Percentiles rank a stretch among this genome's conserved stretches.
Conservation (phyloP, 2,888 invertebrate genomes). For the Drosophila ezoana region DNA sequence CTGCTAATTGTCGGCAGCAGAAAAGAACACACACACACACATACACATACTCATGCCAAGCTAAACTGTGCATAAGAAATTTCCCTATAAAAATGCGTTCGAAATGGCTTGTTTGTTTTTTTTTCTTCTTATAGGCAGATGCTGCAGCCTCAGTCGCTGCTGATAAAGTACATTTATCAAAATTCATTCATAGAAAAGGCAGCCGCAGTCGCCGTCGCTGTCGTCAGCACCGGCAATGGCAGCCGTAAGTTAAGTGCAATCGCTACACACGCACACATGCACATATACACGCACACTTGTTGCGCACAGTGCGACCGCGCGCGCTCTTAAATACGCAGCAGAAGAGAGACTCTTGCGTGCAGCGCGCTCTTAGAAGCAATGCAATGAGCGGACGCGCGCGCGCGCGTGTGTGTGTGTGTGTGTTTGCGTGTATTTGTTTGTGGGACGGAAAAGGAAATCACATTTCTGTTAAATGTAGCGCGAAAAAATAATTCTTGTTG, state of each 20-base stretch:
- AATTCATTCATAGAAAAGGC: slow-evolving; percentile 76
- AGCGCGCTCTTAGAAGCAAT: neutral
- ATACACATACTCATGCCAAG: slow-evolving; percentile 1
- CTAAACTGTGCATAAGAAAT: slow-evolving; percentile 43
- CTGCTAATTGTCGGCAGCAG: slow-evolving; percentile 76
- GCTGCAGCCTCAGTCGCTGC: slow-evolving; percentile 42
- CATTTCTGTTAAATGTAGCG: slow-evolving; percentile 51
- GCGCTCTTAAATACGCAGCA: slow-evolving; percentile 40
- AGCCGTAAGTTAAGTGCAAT: slow-evolving; percentile 46
- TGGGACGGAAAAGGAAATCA: slow-evolving; percentile 75
- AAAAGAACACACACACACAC: slow-evolving; percentile 44
- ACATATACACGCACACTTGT: slow-evolving; percentile 29
- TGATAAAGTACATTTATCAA: slow-evolving; percentile 80
- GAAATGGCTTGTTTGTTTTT: slow-evolving; percentile 36
- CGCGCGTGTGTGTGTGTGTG: neutral
- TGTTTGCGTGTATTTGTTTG: slow-evolving; percentile 18
- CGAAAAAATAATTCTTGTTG: slow-evolving; percentile 33
- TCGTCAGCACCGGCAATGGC: slow-evolving; percentile 41
- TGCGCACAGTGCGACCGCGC: slow-evolving; percentile 34
- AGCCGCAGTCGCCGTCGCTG: slow-evolving; percentile 27
- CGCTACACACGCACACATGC: slow-evolving; percentile 5
- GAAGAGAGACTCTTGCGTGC: slow-evolving; percentile 17
- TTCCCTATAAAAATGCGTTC: slow-evolving; percentile 63
- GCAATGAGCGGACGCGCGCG: neutral
- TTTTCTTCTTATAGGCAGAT: slow-evolving; percentile 40